These are phyloP conservation scores for Rhopalosiphum maidis DNA, from an alignment of 1,140 invertebrate species.

Conservation along the genomic window DNA sequence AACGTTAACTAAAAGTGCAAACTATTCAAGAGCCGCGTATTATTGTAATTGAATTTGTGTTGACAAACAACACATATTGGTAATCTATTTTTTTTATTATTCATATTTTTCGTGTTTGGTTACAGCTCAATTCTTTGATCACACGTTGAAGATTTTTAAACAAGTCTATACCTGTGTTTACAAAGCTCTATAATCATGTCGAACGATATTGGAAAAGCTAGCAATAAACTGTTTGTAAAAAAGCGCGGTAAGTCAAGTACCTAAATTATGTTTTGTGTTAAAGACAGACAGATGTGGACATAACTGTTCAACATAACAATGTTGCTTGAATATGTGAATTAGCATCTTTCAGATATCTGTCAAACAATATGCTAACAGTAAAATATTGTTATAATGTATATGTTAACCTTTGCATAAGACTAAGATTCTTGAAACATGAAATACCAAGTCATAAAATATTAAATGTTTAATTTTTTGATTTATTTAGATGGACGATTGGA, in stretches of 20 bases:
- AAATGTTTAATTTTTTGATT: background rate
- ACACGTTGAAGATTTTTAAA: background rate
- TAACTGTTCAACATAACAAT: background rate
- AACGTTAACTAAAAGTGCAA: background rate
- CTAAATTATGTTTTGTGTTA: background rate
- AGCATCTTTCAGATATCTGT: background rate
- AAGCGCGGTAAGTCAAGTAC: conserved; percentile 39
- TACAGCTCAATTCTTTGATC: background rate
- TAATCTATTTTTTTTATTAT: background rate
- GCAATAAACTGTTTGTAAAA: conserved; percentile 33
- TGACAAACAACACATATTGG: background rate
- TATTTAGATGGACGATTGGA: conserved; percentile 83
- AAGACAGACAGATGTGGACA: background rate
- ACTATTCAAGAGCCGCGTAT: background rate
- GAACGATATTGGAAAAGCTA: background rate
- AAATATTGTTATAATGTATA: no score
- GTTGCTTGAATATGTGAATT: background rate
- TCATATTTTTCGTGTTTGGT: background rate
- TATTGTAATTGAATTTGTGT: background rate
- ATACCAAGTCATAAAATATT: background rate
- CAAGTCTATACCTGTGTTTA: background rate
- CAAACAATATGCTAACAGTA: background rate
- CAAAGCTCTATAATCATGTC: background rate
- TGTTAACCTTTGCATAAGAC: no score
- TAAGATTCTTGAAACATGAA: background rate